Evolutionary conservation across 2,797 vertebrate species (phyloP), one percentile per base, ranked within the genome.

Genomic region (Centroberyx gerrardi): DNA sequence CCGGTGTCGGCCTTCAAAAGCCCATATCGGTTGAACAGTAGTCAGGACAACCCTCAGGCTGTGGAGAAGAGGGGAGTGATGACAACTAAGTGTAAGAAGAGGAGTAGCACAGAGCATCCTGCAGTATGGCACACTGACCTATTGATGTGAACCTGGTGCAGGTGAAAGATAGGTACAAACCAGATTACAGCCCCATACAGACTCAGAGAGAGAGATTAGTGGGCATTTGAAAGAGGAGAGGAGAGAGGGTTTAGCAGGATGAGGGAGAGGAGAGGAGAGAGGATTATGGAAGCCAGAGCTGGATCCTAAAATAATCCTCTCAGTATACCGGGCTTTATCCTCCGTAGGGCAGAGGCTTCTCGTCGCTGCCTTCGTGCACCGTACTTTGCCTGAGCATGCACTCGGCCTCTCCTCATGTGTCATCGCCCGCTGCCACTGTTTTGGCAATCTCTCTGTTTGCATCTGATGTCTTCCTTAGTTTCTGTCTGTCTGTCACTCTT

Each of bases 261-360:
- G 91, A 93, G 72, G 75, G 74, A 85, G 88, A 93, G 88, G 87
- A 92, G 91, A 87, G 86, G 76, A 90, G 86, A 89, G 88, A 86
- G 93, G 95, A 95, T 96, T 95, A 96, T 72, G 74, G 80, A 85
- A 90, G 90, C 74, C 80, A 90, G 87, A 93, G 91, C 89, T 75
- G 90, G 86, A 94, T 94, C 91, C 88, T 88, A 90, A 92, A 95
- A 94, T 95, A 95, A 95, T 96, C 95, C 94, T 91, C 88, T 92
- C 85, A 85, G 90, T 82, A 86, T 87, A 86, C 85, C 82, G 72
- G 79, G 83, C 75, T 92, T 93, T 88, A 84, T 90, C 89, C 51
- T 52, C 76, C 44, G 76, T 49, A 53, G 74, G 82, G 40, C 79
- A 79, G 75, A 76, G 76, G 82, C 71, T 62, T 83, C 66, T 70